These are phyloP conservation scores for Decapterus maruadsi DNA, from an alignment of 2,797 vertebrate species.

Conservation along the genomic window DNA sequence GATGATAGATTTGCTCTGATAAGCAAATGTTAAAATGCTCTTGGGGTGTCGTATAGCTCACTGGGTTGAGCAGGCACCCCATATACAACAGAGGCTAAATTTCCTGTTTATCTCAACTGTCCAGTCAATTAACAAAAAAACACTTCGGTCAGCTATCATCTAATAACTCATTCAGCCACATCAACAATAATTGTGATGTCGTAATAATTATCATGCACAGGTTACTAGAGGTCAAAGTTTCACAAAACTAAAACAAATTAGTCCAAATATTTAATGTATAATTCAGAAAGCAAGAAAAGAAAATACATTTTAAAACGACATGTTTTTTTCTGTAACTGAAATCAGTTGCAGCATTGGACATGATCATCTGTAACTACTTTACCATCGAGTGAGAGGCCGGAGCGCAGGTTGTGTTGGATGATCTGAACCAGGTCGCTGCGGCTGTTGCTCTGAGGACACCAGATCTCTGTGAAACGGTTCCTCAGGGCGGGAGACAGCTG, in stretches of 20 bases:
- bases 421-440: conserved; percentile 92
- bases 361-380: background rate
- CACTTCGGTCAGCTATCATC: background rate
- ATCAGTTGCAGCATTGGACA: background rate
- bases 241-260: background rate
- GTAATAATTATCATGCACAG: background rate
- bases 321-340: background rate
- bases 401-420: conserved; percentile 91
- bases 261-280: no score
- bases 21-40: no score
- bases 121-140: no score
- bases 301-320: no score
- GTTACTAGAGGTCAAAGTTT: background rate
- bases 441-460: conserved; percentile 94
- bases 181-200: no score
- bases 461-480: conserved; percentile 98
- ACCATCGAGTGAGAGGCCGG: conserved; percentile 86
- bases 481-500: conserved; percentile 97
- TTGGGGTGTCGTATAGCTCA: no score
- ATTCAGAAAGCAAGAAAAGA: no score
- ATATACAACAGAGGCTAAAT: no score
- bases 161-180: no score
- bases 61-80: no score
- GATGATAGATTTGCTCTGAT: no score
- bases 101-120: no score